Percentiles rank a stretch among this genome's conserved stretches.
These are phyloP conservation scores for Microcebus griseorufus DNA, from an alignment of 2,113 vertebrate genomes.

Conservation along the genomic window DNA sequence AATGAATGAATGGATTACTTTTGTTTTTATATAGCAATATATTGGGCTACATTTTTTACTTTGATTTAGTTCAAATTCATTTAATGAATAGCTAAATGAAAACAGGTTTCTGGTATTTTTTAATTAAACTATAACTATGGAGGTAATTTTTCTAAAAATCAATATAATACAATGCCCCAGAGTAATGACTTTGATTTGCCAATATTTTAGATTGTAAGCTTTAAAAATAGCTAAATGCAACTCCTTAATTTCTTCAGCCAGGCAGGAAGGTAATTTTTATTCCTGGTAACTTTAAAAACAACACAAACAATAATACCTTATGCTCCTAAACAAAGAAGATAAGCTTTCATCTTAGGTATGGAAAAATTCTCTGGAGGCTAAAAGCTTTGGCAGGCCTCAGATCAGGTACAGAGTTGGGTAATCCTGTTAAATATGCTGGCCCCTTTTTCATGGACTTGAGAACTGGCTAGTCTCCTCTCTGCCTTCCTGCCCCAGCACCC, in stretches of 20 bases:
- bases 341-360: neutral
- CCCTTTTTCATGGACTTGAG: neutral
- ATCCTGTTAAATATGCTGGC: neutral
- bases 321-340: neutral
- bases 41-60: neutral
- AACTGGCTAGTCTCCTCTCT: neutral
- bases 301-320: neutral
- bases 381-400: neutral
- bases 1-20: neutral
- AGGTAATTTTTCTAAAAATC: constrained; percentile 53
- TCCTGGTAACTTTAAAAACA: neutral
- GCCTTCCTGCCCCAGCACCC: accelerated
- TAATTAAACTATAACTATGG: constrained; percentile 39
- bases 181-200: constrained; percentile 57
- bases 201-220: constrained; percentile 39
- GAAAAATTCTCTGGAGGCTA: neutral
- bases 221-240: neutral
- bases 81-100: constrained; percentile 51
- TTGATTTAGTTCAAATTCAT: neutral
- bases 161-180: constrained; percentile 13
- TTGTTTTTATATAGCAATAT: neutral
- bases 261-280: constrained; percentile 29
- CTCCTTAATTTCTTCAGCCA: neutral
- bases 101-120: constrained; percentile 48
- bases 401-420: too few relatives aligned